phyloP scores from a whole-genome alignment of 1,140 invertebrate species.

The Drusus annulatus region DNA sequence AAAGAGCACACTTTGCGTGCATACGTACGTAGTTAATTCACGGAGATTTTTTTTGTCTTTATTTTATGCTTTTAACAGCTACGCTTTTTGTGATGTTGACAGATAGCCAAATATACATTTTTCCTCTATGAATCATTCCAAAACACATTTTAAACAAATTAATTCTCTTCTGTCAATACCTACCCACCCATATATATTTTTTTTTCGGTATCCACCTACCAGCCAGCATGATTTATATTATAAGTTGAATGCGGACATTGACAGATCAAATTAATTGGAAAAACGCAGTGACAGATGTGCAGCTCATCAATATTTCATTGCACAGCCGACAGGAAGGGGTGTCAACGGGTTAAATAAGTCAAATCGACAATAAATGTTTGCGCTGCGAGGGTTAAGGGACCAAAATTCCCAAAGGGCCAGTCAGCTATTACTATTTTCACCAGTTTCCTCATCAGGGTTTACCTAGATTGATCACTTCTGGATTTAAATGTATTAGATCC shows the following conservation, averaged over 20 bases:
- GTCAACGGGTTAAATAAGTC: conserved; percentile 54
- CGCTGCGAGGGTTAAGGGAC: conserved; percentile 39
- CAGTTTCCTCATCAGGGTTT: background rate
- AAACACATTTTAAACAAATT: no score
- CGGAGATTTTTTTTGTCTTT: no score
- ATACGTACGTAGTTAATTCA: no score
- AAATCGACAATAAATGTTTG: conserved; percentile 57
- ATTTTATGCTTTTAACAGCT: no score
- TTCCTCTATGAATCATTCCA: no score
- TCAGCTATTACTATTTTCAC: conserved; percentile 4
- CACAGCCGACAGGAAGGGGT: conserved; percentile 49
- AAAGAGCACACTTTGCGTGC: no score
- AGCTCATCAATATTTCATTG: conserved; percentile 59
- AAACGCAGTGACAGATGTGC: conserved; percentile 58
- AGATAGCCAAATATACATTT: no score
- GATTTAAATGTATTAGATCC: conserved; percentile 3
- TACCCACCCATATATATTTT: no score
- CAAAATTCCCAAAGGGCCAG: background rate
- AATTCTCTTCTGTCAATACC: no score
- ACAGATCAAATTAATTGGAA: conserved; percentile 60
- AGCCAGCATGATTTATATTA: no score
- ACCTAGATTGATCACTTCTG: background rate
- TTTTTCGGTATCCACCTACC: no score
- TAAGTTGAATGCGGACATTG: conserved; percentile 50
- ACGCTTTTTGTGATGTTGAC: no score